A percentile compares a stretch with the other conserved stretches of the same genome.
phyloP scores from a whole-genome alignment of 2,888 invertebrate species.

The Hartigia nigra region DNA sequence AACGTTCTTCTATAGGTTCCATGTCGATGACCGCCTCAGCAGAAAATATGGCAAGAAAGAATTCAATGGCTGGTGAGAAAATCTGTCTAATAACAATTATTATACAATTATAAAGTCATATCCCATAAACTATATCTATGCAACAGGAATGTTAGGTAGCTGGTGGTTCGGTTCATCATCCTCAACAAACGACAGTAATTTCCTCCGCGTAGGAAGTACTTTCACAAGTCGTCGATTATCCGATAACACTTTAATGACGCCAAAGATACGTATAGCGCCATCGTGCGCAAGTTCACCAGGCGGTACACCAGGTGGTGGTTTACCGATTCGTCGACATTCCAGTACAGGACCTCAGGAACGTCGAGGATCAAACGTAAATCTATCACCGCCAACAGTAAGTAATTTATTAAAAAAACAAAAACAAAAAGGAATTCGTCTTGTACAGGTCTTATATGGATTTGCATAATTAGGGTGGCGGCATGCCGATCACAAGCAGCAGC shows the following conservation, averaged over 20 bases:
- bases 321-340: conserved; percentile 89
- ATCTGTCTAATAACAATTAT: neutral
- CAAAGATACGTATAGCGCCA: conserved; percentile 88
- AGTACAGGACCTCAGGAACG: conserved; percentile 92
- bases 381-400: conserved; percentile 89
- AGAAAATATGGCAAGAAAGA: conserved; percentile 70
- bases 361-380: conserved; percentile 83
- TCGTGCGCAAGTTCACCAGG: conserved; percentile 87
- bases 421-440: neutral
- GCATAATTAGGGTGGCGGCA: conserved; percentile 80
- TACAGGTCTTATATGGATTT: neutral
- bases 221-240: conserved; percentile 89
- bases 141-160: conserved; percentile 74
- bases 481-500: conserved; percentile 91
- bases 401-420: neutral
- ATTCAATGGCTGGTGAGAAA: conserved; percentile 65
- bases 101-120: neutral
- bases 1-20: conserved; percentile 44
- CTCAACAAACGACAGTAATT: conserved; percentile 84
- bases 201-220: conserved; percentile 82
- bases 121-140: neutral
- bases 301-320: conserved; percentile 76
- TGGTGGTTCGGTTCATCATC: conserved; percentile 89
- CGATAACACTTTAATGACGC: conserved; percentile 92
- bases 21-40: conserved; percentile 65